Conservation (phyloP, 1,140 invertebrate genomes). For the Cydia strobilella region DNA sequence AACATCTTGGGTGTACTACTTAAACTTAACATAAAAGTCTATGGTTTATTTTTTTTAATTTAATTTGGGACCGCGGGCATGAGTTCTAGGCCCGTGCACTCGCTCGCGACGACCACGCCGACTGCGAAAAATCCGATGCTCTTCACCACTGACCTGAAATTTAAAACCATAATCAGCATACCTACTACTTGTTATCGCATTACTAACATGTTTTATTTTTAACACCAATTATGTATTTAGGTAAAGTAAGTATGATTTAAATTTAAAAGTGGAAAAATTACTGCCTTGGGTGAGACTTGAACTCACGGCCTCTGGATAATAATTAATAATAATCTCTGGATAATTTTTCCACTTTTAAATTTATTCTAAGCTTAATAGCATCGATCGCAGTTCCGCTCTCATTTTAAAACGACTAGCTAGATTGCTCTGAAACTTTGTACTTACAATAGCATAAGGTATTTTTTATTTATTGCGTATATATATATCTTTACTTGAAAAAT, state of each 20-base stretch:
- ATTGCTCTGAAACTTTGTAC: too few relatives aligned
- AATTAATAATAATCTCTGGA: too few relatives aligned
- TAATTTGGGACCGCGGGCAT: slow-evolving; percentile 80
- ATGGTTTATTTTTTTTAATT: slow-evolving; percentile 42
- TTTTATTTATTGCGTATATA: too few relatives aligned
- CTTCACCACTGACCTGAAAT: slow-evolving; percentile 85
- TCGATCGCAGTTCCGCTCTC: too few relatives aligned
- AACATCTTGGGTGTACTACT: slow-evolving; percentile 52
- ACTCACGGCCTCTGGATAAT: too few relatives aligned
- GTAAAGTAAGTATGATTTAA: not conserved
- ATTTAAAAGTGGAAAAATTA: too few relatives aligned
- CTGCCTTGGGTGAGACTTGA: too few relatives aligned
- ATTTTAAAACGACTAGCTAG: too few relatives aligned
- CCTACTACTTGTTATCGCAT: not conserved
- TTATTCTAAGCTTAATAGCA: too few relatives aligned
- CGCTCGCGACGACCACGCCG: slow-evolving; percentile 84
- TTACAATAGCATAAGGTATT: too few relatives aligned
- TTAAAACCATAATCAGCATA: slow-evolving; percentile 47
- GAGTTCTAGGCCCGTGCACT: slow-evolving; percentile 84
- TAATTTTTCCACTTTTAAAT: too few relatives aligned
- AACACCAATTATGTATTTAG: not conserved
- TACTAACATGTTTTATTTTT: not conserved
- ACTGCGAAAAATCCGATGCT: slow-evolving; percentile 84
- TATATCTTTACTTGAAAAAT: too few relatives aligned
- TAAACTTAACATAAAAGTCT: slow-evolving; percentile 36